Conservation (phyloP, 2,888 invertebrate genomes). For the Rhagonycha fulva region DNA sequence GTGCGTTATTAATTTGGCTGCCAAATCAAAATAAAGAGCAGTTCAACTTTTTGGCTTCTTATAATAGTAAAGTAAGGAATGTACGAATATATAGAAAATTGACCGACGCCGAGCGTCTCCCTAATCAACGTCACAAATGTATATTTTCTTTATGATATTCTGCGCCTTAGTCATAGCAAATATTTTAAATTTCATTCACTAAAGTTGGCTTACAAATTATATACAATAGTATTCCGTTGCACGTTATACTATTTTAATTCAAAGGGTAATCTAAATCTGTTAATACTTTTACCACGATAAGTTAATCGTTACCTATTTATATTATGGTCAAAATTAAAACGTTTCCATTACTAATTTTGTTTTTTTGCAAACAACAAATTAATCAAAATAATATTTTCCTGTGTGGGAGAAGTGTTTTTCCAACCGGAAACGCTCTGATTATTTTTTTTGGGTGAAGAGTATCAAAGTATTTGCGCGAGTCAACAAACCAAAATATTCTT, state of each 20-base stretch:
- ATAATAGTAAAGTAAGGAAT: slow-evolving; percentile 43
- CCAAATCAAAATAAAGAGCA: slow-evolving; percentile 5
- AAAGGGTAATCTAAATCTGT: neutral
- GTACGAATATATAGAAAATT: slow-evolving; percentile 45
- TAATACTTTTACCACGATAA: neutral
- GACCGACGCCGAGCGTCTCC: slow-evolving; percentile 44
- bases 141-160: slow-evolving; percentile 21
- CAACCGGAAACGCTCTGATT: neutral
- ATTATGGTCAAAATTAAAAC: too few species aligned
- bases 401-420: neutral
- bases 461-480: neutral
- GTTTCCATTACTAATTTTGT: neutral
- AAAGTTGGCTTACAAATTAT: neutral
- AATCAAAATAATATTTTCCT: neutral
- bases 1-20: neutral
- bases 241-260: neutral
- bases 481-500: neutral
- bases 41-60: slow-evolving; percentile 31
- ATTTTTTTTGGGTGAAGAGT: neutral
- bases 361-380: neutral
- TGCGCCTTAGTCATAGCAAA: slow-evolving; percentile 23
- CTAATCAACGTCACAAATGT: slow-evolving; percentile 36
- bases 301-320: neutral
- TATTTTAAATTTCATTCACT: slow-evolving; percentile 10
- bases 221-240: neutral